Base-by-base conservation (phyloP, 2,888 invertebrate genomes). In the Neuroscelio doddi region DNA sequence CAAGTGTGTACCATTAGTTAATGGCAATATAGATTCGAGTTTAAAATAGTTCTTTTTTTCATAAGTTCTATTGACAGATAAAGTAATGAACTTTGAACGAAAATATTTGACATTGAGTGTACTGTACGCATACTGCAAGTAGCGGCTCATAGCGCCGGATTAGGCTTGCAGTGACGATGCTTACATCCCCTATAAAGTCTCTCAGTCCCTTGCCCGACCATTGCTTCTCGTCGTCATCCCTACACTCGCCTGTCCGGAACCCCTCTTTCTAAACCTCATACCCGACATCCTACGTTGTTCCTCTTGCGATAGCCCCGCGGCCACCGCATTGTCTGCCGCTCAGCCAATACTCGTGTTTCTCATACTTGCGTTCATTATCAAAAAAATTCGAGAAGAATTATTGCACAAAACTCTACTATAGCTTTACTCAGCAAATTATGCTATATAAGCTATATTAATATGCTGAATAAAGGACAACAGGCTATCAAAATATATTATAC, bases 81-180 rank as follows among this genome's bases (percentile, higher is more conserved):
- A 56, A 65, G 64, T 59, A 59, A 62, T 66, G 57, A 66, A 62
- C 50, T 66, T 55, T 45, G 49, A 57, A 57, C 57, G 68, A 59
- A 69, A 70, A 76, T 79, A 77, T 82, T 80, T 80, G 74, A 72
- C 75, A 72, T 73, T 69, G 80, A 80, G 76, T 79, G 77, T 80
- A 78, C 76, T 72, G 72, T 73, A 72, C 76, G 75, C 76, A 73
- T 74, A 75, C 75, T 79, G 81, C 80, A 80, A 78, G 79, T 79
- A 78, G 76, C 75, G 75, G 76, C 80, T 82, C 81, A 82, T 81
- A 82, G 81, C 79, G 72, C 75, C 74, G 81, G 82, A 83, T 84
- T 82, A 83, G 81, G 81, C 82, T 82, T 83, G 83, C 81, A 82
- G 75, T 78, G 76, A 78, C 79, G 81, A 81, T 80, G 82, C 83